Base-by-base conservation (phyloP, 2,888 invertebrate species). In the Bellardia pandia region DNA sequence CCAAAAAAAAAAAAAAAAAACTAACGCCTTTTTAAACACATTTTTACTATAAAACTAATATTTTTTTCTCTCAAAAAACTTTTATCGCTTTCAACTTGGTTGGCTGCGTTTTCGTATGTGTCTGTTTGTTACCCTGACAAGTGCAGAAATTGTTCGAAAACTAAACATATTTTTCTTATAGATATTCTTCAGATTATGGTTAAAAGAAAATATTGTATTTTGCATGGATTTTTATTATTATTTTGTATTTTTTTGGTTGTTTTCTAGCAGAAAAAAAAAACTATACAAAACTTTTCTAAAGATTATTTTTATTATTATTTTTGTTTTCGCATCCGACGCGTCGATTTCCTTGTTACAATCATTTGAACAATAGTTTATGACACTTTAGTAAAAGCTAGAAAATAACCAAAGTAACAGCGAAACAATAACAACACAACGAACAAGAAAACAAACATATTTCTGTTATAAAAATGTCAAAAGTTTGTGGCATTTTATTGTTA, bases 381-480 rank as follows among this genome's bases (percentile, higher is more conserved):
- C 77, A 78, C 77, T 82, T 80, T 66, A 74, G 51, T 30, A 53
- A 71, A 42, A 78, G 48, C 53, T 8, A 60, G 14, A 64, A 66
- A 72, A 45, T 42, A 56, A n/a, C n/a, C 13, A 58, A 72, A 42
- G 56, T 48, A 58, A 66, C 9, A 51, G 62, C 37, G n/a, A 1
- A 60, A 58, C 37, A 37, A 37, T 37, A 37, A 37, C 37, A 37
- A 37, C 23, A 23, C 23, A 23, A 23, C 23, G 23, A 37, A 37
- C 4, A 37, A 33, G 5, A 23, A 51, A 56, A 53, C 58, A 68
- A 56, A 74, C 48, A 68, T 60, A 62, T 76, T 68, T 84, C 14
- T 71, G 37, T 78, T 74, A 68, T 86, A 69, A 86, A 82, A 74
- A 72, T 86, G 77, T 86, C 77, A 78, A 82, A 86, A 86, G 86